Conservation (phyloP, 2,113 vertebrate genomes). For the Podiceps cristatus region DNA sequence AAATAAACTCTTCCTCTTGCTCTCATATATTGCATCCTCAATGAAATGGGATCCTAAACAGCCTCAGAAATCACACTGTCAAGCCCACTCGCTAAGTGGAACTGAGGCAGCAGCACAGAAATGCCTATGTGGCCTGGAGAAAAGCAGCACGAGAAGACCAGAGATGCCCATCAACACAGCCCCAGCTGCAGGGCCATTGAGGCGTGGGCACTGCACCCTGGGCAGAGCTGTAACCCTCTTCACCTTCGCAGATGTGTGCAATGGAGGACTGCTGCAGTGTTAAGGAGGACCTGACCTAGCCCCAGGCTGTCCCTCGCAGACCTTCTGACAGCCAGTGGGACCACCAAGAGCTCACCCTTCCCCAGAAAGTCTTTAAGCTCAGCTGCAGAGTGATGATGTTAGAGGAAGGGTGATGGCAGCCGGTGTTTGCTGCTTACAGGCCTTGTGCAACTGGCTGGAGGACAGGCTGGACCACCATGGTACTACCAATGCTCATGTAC, state of each 20-base stretch:
- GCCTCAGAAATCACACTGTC: background rate
- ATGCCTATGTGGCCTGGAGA: background rate
- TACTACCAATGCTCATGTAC: background rate
- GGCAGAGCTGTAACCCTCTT: background rate
- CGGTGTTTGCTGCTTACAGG: accelerated
- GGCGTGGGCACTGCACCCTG: background rate
- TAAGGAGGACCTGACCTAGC: background rate
- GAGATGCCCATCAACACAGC: background rate
- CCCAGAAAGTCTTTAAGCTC: background rate
- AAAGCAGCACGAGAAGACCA: background rate
- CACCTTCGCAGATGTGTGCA: background rate
- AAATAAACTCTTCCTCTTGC: background rate
- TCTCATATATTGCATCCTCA: background rate
- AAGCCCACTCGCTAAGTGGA: accelerated
- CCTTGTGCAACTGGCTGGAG: background rate
- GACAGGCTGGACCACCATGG: accelerated
- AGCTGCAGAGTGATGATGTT: background rate
- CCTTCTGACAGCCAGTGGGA: background rate
- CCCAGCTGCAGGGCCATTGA: background rate
- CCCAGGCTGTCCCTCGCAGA: background rate
- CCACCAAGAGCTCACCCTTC: background rate
- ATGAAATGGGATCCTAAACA: background rate
- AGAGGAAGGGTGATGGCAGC: background rate
- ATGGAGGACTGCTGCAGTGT: background rate
- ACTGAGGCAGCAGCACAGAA: accelerated